Conservation (phyloP, 1,140 invertebrate genomes). For the Drosophila suzukii region DNA sequence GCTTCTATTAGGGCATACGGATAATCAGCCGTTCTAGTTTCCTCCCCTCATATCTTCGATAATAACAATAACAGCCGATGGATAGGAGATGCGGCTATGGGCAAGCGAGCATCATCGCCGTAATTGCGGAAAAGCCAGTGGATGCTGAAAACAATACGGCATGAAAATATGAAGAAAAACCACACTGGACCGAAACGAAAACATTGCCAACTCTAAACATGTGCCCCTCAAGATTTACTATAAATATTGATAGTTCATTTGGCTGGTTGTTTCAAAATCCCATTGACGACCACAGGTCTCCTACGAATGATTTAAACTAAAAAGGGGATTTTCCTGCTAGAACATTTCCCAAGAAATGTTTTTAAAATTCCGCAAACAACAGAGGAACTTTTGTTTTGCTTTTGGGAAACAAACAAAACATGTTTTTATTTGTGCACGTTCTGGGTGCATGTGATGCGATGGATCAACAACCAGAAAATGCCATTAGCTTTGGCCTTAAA, state of each 20-base stretch:
- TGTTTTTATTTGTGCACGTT: constrained; percentile 63
- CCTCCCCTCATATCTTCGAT: not conserved
- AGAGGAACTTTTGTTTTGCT: constrained; percentile 25
- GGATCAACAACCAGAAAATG: constrained; percentile 26
- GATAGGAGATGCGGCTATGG: constrained; percentile 25
- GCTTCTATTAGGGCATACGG: constrained; percentile 42
- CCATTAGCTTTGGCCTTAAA: constrained; percentile 43
- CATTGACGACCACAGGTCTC: constrained; percentile 38
- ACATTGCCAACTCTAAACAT: constrained; percentile 12
- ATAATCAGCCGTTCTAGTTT: constrained; percentile 7
- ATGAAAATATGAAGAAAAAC: constrained; percentile 20
- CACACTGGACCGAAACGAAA: constrained; percentile 12
- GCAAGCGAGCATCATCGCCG: constrained; percentile 25
- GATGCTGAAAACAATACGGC: constrained; percentile 29
- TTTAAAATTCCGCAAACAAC: constrained; percentile 54
- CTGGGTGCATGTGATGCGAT: constrained; percentile 41
- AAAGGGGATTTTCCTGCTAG: constrained; percentile 36
- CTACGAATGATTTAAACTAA: not conserved
- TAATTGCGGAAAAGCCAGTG: constrained; percentile 47
- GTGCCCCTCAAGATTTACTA: constrained; percentile 30
- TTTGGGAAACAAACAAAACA: constrained; percentile 48
- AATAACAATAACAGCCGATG: constrained; percentile 29
- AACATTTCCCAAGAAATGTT: constrained; percentile 47
- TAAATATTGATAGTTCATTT: constrained; percentile 57
- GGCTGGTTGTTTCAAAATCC: constrained; percentile 30